A percentile compares a stretch with the other conserved stretches of the same genome.
These are phyloP conservation scores for Mamestra brassicae DNA, from an alignment of 2,888 invertebrate genomes.

Conservation along the genomic window DNA sequence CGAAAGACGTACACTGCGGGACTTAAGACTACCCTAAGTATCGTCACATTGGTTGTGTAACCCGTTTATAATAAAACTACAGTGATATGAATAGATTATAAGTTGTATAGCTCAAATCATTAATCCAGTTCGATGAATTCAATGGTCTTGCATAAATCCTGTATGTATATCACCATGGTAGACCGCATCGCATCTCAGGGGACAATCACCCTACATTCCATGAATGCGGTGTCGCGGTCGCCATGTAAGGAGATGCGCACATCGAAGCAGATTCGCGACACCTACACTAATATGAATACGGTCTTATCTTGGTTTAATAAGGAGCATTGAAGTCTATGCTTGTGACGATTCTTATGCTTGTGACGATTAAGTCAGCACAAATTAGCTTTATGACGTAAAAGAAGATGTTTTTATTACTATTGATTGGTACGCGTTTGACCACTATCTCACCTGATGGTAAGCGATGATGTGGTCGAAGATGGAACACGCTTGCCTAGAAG, in stretches of 20 bases:
- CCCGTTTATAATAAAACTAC: no score
- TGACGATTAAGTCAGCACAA: not conserved
- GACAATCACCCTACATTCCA: conserved; percentile 80
- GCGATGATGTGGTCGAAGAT: no score
- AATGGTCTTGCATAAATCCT: conserved; percentile 27
- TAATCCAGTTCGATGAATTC: conserved; percentile 9
- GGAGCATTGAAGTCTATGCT: not conserved
- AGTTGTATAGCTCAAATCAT: not conserved
- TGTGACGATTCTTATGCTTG: not conserved
- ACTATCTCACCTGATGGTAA: no score
- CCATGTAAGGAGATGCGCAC: conserved; percentile 73
- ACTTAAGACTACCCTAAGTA: no score
- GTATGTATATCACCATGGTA: conserved; percentile 49
- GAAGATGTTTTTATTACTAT: no score
- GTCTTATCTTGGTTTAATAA: conserved; percentile 16
- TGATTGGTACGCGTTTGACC: no score
- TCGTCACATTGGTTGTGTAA: no score
- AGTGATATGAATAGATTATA: not conserved
- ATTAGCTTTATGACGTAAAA: not conserved
- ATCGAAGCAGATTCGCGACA: conserved; percentile 54
- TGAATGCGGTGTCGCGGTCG: conserved; percentile 73
- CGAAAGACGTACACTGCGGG: no score
- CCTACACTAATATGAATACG: conserved; percentile 32
- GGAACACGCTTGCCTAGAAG: no score
- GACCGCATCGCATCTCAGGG: conserved; percentile 65